Evolutionary conservation across 2,888 invertebrate species (phyloP).

Genomic region (Serrognathus titanus): DNA sequence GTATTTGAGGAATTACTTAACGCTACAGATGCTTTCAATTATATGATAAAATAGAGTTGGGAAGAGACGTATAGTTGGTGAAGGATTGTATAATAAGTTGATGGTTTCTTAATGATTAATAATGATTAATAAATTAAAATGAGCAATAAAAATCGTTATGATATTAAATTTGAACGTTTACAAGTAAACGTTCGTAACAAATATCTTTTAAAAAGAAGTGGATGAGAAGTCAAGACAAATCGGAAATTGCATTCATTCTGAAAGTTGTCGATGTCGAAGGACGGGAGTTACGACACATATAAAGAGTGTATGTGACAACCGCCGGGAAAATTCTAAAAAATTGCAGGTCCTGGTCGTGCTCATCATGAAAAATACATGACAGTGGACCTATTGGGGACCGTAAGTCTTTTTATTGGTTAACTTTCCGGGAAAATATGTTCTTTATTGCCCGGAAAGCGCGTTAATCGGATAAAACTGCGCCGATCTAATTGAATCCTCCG

Average conservation of each 20-base stretch:
- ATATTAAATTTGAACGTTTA: too few species aligned
- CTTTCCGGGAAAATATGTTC: slow-evolving; percentile 21
- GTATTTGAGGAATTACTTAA: too few species aligned
- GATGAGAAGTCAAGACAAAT: slow-evolving; percentile 37
- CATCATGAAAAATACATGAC: slow-evolving; percentile 33
- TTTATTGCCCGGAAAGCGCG: slow-evolving; percentile 18
- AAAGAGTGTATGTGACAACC: slow-evolving; percentile 44
- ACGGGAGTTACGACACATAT: slow-evolving; percentile 33
- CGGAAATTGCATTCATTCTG: slow-evolving; percentile 40
- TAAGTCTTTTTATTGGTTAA: slow-evolving; percentile 32
- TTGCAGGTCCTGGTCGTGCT: slow-evolving; percentile 26
- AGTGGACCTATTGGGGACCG: slow-evolving; percentile 26
- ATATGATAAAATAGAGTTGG: too few species aligned
- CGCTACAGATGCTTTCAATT: too few species aligned
- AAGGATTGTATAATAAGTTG: too few species aligned
- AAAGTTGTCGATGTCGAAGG: slow-evolving; percentile 45
- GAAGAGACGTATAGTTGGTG: too few species aligned
- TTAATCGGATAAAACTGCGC: slow-evolving; percentile 11
- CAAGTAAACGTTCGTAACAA: background rate
- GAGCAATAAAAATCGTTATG: too few species aligned
- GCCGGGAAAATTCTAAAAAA: slow-evolving; percentile 39
- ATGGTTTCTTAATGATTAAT: too few species aligned
- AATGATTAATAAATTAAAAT: too few species aligned
- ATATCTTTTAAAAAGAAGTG: slow-evolving; percentile 7
- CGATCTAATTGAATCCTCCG: too few species aligned